Base-by-base conservation (phyloP, 2,113 vertebrate species). In the Cynoglossus semilaevis region DNA sequence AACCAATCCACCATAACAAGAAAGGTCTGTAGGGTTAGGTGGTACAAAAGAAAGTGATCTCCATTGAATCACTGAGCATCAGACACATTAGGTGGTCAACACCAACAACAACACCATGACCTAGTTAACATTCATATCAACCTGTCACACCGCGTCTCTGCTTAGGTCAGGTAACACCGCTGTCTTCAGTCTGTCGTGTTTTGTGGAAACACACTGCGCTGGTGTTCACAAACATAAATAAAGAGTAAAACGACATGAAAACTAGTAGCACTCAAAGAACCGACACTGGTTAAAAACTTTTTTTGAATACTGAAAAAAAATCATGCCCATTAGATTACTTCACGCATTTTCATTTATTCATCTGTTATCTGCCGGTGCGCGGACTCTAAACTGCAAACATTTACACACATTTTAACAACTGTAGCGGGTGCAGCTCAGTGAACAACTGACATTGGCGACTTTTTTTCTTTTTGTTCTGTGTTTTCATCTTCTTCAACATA, bases 51-150 rank as follows among this genome's bases (percentile, higher is more conserved):
- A 29, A 4, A 29, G 22, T 29, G 22, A 29, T 29, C 37, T n/a
- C n/a, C n/a, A n/a, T n/a, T n/a, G n/a, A n/a, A n/a, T 82, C 61
- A 77, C 67, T 51, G 15, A 51, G 63, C 45, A 41, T 46, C 48
- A 53, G 51, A 17, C 54, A 37, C 66, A 45, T 77, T 64, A 74
- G 63, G 44, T 63, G 60, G 17, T 15, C 8, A 9, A n/a, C n/a
- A n/a, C n/a, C n/a, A 60, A 74, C 76, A 83, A 77, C 60, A 83
- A 82, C 81, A 82, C 73, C 63, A 52, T 58, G 35, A 1, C 58
- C 62, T 72, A 0, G 56, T 87, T 84, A 77, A 88, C 79, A 88
- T 88, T 81, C 76, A 87, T 83, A 17, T 49, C 81, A 79, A 81
- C 73, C 76, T 84, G 86, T 65, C 72, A 70, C 51, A 50, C 5